These are phyloP conservation scores for Lysandra bellargus DNA, from an alignment of 2,888 invertebrate genomes.

Conservation along the genomic window DNA sequence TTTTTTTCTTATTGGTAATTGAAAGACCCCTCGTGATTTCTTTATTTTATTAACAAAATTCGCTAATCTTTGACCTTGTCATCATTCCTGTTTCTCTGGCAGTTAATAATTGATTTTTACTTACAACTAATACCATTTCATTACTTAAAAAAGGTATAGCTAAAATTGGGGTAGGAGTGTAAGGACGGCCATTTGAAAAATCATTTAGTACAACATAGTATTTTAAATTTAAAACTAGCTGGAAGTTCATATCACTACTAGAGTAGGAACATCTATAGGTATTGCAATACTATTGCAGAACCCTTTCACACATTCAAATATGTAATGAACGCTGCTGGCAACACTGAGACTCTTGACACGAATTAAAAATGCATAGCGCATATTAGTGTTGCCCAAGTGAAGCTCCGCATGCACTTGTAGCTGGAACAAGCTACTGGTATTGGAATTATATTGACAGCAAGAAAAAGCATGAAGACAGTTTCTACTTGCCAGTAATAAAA, in stretches of 20 bases:
- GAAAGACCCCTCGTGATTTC: too few relatives aligned
- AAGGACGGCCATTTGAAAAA: too few relatives aligned
- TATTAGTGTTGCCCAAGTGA: slow-evolving; percentile 66
- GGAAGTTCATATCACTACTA: neutral
- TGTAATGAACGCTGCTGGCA: slow-evolving; percentile 53
- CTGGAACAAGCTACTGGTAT: slow-evolving; percentile 35
- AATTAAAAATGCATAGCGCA: slow-evolving; percentile 75
- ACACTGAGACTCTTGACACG: slow-evolving; percentile 68
- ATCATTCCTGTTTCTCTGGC: too few relatives aligned
- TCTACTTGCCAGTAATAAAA: neutral
- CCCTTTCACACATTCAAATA: slow-evolving; percentile 28
- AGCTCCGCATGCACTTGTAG: slow-evolving; percentile 42
- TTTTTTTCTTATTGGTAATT: too few relatives aligned
- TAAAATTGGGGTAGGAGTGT: too few relatives aligned
- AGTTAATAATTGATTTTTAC: too few relatives aligned
- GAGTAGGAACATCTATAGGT: neutral
- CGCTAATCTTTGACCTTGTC: too few relatives aligned
- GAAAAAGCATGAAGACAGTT: neutral
- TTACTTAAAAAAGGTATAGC: too few relatives aligned
- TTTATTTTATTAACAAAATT: too few relatives aligned
- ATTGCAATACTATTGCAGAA: slow-evolving; percentile 42
- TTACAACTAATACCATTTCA: too few relatives aligned
- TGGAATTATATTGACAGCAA: neutral
- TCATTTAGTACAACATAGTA: too few relatives aligned
- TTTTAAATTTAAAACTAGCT: too few relatives aligned